Percentiles rank a stretch among this genome's conserved stretches.
Conservation (phyloP, 1,140 invertebrate species). For the Lasioglossum baleicum region DNA sequence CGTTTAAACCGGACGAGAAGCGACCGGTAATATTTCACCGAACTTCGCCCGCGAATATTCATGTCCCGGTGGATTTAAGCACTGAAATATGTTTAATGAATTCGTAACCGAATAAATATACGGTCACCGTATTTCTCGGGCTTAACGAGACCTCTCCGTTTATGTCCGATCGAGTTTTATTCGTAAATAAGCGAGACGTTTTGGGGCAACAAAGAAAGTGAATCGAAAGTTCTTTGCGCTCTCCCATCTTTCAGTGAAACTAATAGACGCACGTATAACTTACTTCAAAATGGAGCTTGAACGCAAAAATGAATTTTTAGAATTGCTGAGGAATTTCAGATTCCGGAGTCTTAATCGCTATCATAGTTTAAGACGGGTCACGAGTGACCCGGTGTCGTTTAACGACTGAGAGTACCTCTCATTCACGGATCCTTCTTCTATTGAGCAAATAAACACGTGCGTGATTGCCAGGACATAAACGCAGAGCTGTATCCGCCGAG, state of each 20-base stretch:
- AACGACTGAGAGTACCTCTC: not conserved
- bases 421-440: not conserved
- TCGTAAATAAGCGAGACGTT: too few relatives aligned
- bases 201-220: too few relatives aligned
- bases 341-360: too few relatives aligned
- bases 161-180: too few relatives aligned
- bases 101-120: not conserved
- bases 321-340: too few relatives aligned
- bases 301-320: too few relatives aligned
- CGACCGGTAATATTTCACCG: not conserved
- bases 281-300: too few relatives aligned
- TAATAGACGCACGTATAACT: too few relatives aligned
- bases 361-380: not conserved
- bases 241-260: too few relatives aligned
- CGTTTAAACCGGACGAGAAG: not conserved
- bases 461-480: constrained; percentile 34
- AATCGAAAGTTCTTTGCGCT: too few relatives aligned
- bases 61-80: not conserved
- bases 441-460: not conserved
- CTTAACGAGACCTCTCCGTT: not conserved
- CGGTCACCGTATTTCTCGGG: not conserved
- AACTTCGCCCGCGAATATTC: constrained; percentile 6
- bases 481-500: constrained; percentile 55
- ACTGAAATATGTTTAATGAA: not conserved
- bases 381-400: not conserved